Evolutionary conservation across 2,113 vertebrate species (phyloP), one percentile per base, ranked within the genome.

Genomic region (Puma concolor): DNA sequence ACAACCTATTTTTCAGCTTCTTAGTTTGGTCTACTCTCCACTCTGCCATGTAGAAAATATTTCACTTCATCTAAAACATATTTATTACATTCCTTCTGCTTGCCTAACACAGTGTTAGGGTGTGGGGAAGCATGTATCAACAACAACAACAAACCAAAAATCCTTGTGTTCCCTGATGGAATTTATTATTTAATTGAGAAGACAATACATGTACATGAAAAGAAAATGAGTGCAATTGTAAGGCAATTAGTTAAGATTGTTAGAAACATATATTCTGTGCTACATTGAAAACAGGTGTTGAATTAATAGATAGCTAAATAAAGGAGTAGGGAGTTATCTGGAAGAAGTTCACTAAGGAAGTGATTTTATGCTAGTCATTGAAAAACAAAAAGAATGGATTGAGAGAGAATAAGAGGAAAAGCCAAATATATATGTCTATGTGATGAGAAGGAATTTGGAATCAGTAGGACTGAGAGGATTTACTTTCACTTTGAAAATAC

Each of bases 131-230:
- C 64, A n/a, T 25, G 48, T 25, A 71, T 33, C 23, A 94, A 90
- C 60, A 54, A 25, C 54, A 79, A 36, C 17, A 94, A 90, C 72
- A 57, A 27, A 48, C 44, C 1, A 2, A 77, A 77, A 95, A 54
- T 76, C 17, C 27, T 23, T 63, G 29, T 74, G 10, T 64, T 94
- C 25, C 33, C 48, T 94, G 4, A 8, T 88, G 63, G 63, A 31
- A 31, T 50, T 91, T 64, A 50, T 76, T 63, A 82, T 88, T 97
- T 94, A 95, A 76, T 50, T 94, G 94, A 77, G 33, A 91, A 81
- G 36, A 87, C 66, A 94, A 67, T 77, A 38, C 7, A 71, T 38
- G 7, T 71, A 76, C 63, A 82, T 91, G 88, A 80, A 72, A 92
- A 80, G 90, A 82, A 93, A 71, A 9, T 16, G 4, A 77, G 21